Base-by-base conservation (phyloP, 2,797 vertebrate species). In the Manis pentadactyla region DNA sequence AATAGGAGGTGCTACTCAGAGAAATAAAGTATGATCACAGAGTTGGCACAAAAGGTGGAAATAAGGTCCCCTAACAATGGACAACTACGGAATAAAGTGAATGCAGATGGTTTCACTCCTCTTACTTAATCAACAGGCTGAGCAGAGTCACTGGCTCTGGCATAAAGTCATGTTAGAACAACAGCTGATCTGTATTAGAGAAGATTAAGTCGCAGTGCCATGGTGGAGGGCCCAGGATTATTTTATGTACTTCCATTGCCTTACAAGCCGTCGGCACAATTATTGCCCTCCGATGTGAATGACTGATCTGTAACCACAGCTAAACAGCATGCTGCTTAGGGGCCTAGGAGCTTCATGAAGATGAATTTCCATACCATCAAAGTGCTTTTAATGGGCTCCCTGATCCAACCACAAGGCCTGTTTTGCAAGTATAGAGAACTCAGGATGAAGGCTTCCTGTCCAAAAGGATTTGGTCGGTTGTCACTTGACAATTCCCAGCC, bases 111-210 rank as follows among this genome's bases (percentile, higher is more conserved):
- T 96, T 98, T 93, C 92, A 97, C 97, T 98, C 97, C 97, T 97
- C 97, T 96, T 98, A 97, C 98, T 98, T 98, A 98, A 98, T 98
- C 98, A 98, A 98, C 98, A 98, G 94, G 93, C 98, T 97, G 95
- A 97, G 97, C 96, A 92, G 98, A 98, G 98, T 98, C 98, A 98
- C 98, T 96, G 96, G 97, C 98, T 98, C 98, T 97, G 95, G 98
- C 97, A 97, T 93, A 97, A 98, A 98, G 98, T 98, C 98, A 98
- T 98, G 98, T 98, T 98, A 98, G 98, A 98, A 98, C 98, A 98
- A 98, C 99, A 99, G 98, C 99, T 99, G 99, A 99, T 99, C 98
- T 98, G 99, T 98, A 98, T 99, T 99, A 99, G 98, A 98, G 98
- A 98, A 99, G 98, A 99, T 99, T 99, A 99, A 98, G 98, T 98